Base-by-base conservation (phyloP, 2,113 vertebrate species). In the Ciconia boyciana region DNA sequence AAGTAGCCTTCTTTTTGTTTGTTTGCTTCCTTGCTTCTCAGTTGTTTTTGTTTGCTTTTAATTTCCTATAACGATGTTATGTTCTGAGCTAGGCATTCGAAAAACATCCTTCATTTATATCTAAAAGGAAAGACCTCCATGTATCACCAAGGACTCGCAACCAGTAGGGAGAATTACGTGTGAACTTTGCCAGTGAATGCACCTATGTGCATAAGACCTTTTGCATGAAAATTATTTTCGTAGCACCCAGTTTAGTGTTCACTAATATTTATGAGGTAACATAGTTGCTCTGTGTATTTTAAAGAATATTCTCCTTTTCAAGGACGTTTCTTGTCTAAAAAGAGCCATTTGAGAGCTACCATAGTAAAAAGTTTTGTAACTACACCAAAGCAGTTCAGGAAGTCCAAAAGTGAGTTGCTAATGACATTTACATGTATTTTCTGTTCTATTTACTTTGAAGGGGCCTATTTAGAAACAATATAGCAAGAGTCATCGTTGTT, bases 11-110 rank as follows among this genome's bases (percentile, higher is more conserved):
- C 34, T 74, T 79, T 71, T 29, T 54, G 32, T 83, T 92, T 89
- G 54, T 16, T 84, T 88, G 68, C 36, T 81, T 36, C 39, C 71
- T 82, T 68, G 77, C 58, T 93, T 87, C 87, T 72, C 16, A 22
- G 32, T 55, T 13, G 13, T 11, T 65, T 88, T 71, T 93, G 44
- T 92, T 95, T 94, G 92, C 64, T 88, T 88, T 94, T 90, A 61
- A 86, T 96, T 91, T 83, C 54, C 58, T 77, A 5, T 24, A 72
- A 76, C 0, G 19, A 65, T n/a, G 84, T 39, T 79, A 36, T 18
- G 17, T 65, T 93, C 24, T 60, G 31, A 57, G 39, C 25, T 44
- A 28, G 21, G 48, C 16, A 54, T 48, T 64, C 34, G 22, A n/a
- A 49, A 41, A 51, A 2, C 19, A 65, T 54, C 66, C 62, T 54